Evolutionary conservation across 2,888 invertebrate genomes (phyloP), one percentile per base, ranked within the genome.

Genomic region (Scelioninae gen. 2): DNA sequence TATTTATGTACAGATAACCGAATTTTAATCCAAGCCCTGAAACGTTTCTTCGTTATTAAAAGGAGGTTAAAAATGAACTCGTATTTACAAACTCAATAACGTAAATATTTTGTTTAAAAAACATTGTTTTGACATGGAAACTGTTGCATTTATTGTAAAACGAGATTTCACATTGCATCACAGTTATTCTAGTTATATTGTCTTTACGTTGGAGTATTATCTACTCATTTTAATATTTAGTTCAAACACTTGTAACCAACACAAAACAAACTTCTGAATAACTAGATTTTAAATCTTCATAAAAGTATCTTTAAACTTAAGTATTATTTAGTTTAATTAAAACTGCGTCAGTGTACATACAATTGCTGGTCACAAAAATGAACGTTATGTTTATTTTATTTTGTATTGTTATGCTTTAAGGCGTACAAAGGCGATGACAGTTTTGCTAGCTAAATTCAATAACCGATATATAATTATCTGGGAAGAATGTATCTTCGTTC

Each of bases 1-100:
- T 61, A 46, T 55, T 57, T 60, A 41, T 73, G 68, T 67, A 67
- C 43, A 71, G 58, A 58, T 58, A 58, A 50, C 16, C 31, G 45
- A 53, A 45, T 45, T 55, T 22, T 37, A 65, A 25, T 37, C 1
- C 55, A 55, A 46, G 37, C 6, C 25, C 11, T 19, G 7, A 25
- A 25, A 19, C n/a, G n/a, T 28, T 45, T 46, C 46, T 55, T 46
- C 55, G 46, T 43, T n/a, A n/a, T n/a, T n/a, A n/a, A n/a, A n/a
- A n/a, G n/a, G n/a, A n/a, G n/a, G n/a, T n/a, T n/a, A n/a, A n/a
- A n/a, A n/a, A n/a, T n/a, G n/a, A n/a, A n/a, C n/a, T n/a, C n/a
- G n/a, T n/a, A n/a, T n/a, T n/a, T n/a, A n/a, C n/a, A 22, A 22
- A 22, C 5, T 22, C 22, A 22, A 2, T 22, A 5, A 22, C 22